Base-by-base conservation (phyloP, 2,113 vertebrate genomes). In the Sceloporus tristichus region DNA sequence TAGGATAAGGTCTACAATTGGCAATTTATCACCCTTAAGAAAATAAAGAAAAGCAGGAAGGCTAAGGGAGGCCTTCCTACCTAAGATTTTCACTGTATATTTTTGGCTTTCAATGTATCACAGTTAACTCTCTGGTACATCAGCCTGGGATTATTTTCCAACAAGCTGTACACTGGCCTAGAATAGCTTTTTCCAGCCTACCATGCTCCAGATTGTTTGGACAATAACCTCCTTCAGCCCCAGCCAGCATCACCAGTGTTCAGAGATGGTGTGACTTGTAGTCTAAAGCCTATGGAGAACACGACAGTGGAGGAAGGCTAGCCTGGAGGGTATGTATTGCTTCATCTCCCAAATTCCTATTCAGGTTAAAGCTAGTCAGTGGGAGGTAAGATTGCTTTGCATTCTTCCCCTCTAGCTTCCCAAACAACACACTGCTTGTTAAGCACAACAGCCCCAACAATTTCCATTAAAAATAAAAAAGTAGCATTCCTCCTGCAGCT, bases 401-500 rank as follows among this genome's bases (percentile, higher is more conserved):
- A 66, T 76, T 76, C 79, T 66, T 66, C 56, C 62, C 59, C 79
- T 65, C 27, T 27, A n/a, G 59, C 71, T 82, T 76, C 56, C 38
- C 80, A 88, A 82, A 88, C 59, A 68, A 34, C 27, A 3, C n/a
- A 9, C 79, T 82, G 74, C 80, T 76, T 48, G 11, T 66, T 38
- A 66, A 82, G 71, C 71, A 38, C 5, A 4, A 71, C 77, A 87
- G 29, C 29, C 71, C 66, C 19, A 16, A 62, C 71, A 53, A 68
- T 88, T 88, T 27, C 56, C 59, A 59, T 83, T 66, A 76, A 76
- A 88, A 88, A 88, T 82, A 82, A 82, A 82, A 83, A 54, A 9
- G 5, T 18, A 73, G 54, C 56, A 75, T 87, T 75, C 70, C 19
- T 87, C 23, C 59, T 87, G 86, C 86, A 88, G 86, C 86, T 88